Base-by-base conservation (phyloP, 2,888 invertebrate species). In the Pheosia gnoma region DNA sequence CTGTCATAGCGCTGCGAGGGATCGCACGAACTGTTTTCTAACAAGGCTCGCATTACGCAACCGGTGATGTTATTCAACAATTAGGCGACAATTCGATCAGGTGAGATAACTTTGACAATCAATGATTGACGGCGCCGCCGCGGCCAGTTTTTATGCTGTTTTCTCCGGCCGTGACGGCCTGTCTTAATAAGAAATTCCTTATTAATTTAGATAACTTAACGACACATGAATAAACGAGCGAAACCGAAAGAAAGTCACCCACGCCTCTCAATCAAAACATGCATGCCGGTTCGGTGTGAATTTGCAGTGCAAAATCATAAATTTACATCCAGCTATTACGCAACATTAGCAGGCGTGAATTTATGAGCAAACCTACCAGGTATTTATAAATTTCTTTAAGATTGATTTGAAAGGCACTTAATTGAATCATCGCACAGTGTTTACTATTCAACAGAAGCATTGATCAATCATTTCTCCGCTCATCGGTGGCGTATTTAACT, bases 11-110 rank as follows among this genome's bases (percentile, higher is more conserved):
- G 70, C 72, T 65, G 70, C 65, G 73, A 72, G 64, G 70, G 72
- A 69, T 70, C 68, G 73, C 75, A 80, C 70, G 72, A 76, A 74
- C 64, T 73, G 71, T 76, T 78, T 77, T 78, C 75, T 79, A 79
- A 74, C 72, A 71, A 69, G 72, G 71, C 73, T 58, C 67, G 57
- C 62, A 69, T 86, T 86, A 84, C 80, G 80, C 74, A 85, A 87
- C 75, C 69, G 62, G 53, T 70, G 67, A 75, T 81, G 79, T 87
- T 87, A 88, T 85, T 81, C 77, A 89, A 87, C 82, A 85, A 87
- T 85, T 85, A 86, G 78, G 79, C 73, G 84, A 83, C 83, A 82
- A 81, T 76, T 80, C 72, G 83, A 81, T 85, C 77, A 81, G 74
- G 65, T 68, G 67, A 76, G 82, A 82, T 83, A 84, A 79, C 77